phyloP scores from a whole-genome alignment of 2,113 vertebrate species.

The Brachypodius melanocephalos region DNA sequence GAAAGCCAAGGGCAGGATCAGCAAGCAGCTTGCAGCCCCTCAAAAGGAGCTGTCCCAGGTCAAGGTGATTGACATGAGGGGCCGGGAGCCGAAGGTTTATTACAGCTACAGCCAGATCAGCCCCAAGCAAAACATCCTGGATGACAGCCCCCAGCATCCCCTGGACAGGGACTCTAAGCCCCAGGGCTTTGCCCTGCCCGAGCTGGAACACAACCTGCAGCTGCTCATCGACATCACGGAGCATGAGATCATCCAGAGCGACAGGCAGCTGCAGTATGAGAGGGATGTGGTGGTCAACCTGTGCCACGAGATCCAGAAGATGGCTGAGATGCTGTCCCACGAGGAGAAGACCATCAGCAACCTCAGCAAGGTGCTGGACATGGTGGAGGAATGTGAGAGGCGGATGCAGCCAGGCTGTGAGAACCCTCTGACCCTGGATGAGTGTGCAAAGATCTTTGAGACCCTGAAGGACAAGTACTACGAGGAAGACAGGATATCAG shows the following conservation, averaged over 20 bases:
- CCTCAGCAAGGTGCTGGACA: slow-evolving; percentile 86
- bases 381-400: slow-evolving; percentile 89
- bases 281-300: slow-evolving; percentile 90
- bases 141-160: slow-evolving; percentile 77
- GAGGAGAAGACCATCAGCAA: slow-evolving; percentile 82
- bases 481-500: slow-evolving; percentile 90
- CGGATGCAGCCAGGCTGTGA: slow-evolving; percentile 71
- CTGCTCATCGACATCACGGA: slow-evolving; percentile 95
- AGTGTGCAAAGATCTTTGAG: slow-evolving; percentile 88
- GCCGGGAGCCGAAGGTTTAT: slow-evolving; percentile 93
- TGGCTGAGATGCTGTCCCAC: slow-evolving; percentile 76
- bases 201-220: slow-evolving; percentile 96
- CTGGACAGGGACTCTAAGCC: slow-evolving; percentile 81
- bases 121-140: slow-evolving; percentile 92
- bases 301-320: slow-evolving; percentile 85
- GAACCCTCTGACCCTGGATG: slow-evolving; percentile 76
- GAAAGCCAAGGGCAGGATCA: slow-evolving; percentile 87
- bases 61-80: slow-evolving; percentile 98
- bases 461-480: slow-evolving; percentile 91
- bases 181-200: slow-evolving; percentile 85
- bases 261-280: slow-evolving; percentile 93
- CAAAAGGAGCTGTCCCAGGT: slow-evolving; percentile 93
- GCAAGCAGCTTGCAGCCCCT: slow-evolving; percentile 79
- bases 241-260: slow-evolving; percentile 96
- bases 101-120: slow-evolving; percentile 98